Evolutionary conservation across 1,140 invertebrate genomes (phyloP), one percentile per base, ranked within the genome.

Genomic region (Littorina saxatilis): DNA sequence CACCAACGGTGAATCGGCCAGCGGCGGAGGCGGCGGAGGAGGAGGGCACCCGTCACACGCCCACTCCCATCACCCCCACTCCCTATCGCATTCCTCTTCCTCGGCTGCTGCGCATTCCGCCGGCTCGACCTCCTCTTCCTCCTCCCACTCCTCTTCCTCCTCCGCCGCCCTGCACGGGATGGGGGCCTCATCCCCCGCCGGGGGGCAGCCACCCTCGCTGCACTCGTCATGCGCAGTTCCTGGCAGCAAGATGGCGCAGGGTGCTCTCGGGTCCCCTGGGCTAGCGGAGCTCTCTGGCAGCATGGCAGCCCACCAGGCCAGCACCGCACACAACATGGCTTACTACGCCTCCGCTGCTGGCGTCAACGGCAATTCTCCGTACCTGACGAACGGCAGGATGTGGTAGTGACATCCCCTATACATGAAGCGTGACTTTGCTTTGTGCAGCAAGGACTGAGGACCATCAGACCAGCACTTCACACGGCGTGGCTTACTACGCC

Each of bases 331-430:
- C 84, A 87, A 80, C 85, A 87, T 80, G 80, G 86, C 63, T 83
- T 90, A 70, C 70, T 89, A 89, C 84, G 84, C 84, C 61, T 81
- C 87, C 23, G 81, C 86, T 40, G 79, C 86, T 13, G 82, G 81
- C 47, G 84, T 90, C 72, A 87, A 86, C 66, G 85, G 86, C 17
- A 83, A 82, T 50, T 88, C 90, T 39, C 87, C 88, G n/a, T 90
- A 91, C 79, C 85, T 91, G 47, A 80, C 89, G 39, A 89, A 88
- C 82, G 89, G 89, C n/a, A 80, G 90, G 76, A 90, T 87, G 52
- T 90, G 89, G 90, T 90, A 29, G 27, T 29, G n/a, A 15, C 13
- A 15, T n/a, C 63, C 63, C 40, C 27, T 63, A 32, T 63, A 27
- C 29, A 32, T 27, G 35, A 7, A n/a, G n/a, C 11, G 66, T 13